A percentile compares a stretch with the other conserved stretches of the same genome.
Evolutionary conservation across 92 coral and sea anemone genomes (phyloP).

Genomic region (Virgularia gustaviana): DNA sequence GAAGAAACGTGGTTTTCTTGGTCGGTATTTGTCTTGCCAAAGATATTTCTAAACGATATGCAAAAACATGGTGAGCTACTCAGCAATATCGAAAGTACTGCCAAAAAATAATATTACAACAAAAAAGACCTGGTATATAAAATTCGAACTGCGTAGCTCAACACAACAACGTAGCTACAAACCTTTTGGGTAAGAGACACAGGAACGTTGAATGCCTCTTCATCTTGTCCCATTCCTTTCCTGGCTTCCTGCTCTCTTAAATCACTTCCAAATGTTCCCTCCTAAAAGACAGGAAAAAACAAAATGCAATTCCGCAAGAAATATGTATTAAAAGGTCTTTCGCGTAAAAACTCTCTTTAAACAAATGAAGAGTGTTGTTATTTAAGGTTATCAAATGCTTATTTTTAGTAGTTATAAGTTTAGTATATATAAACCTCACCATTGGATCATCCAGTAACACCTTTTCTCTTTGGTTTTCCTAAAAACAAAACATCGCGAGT

Average conservation of each 20-base stretch:
- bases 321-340: not conserved
- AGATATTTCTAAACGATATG: conserved; percentile 64
- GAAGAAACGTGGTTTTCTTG: conserved; percentile 95
- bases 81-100: not conserved
- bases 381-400: no score
- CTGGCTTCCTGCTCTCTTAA: conserved; percentile 62
- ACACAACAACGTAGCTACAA: not conserved
- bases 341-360: no score
- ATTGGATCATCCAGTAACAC: conserved; percentile 64
- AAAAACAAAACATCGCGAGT: no score
- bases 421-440: conserved; percentile 20
- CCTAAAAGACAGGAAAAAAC: not conserved
- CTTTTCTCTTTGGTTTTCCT: conserved; percentile 69
- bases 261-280: not conserved
- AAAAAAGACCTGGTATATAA: not conserved
- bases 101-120: not conserved
- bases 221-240: conserved; percentile 88
- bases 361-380: no score
- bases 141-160: not conserved
- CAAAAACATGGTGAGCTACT: not conserved
- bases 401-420: not conserved
- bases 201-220: conserved; percentile 91
- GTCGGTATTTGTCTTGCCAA: conserved; percentile 98
- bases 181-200: conserved; percentile 92
- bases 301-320: not conserved